Evolutionary conservation across 2,113 vertebrate genomes (phyloP), one percentile per base, ranked within the genome.

Genomic region (Sitta europaea): DNA sequence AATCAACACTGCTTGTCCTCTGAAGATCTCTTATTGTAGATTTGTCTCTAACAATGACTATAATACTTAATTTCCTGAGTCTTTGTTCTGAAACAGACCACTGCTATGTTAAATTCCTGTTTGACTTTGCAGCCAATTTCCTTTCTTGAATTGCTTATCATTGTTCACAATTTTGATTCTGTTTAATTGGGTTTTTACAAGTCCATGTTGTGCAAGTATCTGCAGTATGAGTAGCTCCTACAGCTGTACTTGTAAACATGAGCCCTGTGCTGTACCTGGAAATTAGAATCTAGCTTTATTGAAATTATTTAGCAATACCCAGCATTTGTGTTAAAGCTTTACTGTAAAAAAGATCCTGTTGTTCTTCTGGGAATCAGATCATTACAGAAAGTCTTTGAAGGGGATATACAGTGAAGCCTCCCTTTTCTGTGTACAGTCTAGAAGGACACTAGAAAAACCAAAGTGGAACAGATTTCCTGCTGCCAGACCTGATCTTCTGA

Each of bases 361-460:
- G 1, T 8, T 8, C 4, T 22, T 42, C 2, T 21, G 10, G 33
- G 8, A 47, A 42, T 38, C 16, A 12, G 35, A 43, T 19, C 3
- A 24, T 24, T 47, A 9, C 4, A 11, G 7, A 27, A 33, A 6
- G 3, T 16, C 18, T 45, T 24, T 36, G 16, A 12, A 61, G 24
- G 16, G 54, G 21, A 27, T 9, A 6, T 2, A 14, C 0, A 28
- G 19, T 23, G 15, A 20, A 16, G 9, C 50, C 22, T 81, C 20
- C 9, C 17, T 71, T 14, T 88, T 51, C 47, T 57, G n/a, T 3
- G 1, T 11, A 9, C 4, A 53, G 25, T 9, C n/a, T 48, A 13
- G 21, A 36, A 43, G 19, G 23, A 3, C 13, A 5, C 14, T 25
- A 11, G 43, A 42, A 48, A 59, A 58, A 50, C 7, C 1, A 2